Evolutionary conservation across 2,113 vertebrate genomes (phyloP).

Genomic region (Gymnogyps californianus): DNA sequence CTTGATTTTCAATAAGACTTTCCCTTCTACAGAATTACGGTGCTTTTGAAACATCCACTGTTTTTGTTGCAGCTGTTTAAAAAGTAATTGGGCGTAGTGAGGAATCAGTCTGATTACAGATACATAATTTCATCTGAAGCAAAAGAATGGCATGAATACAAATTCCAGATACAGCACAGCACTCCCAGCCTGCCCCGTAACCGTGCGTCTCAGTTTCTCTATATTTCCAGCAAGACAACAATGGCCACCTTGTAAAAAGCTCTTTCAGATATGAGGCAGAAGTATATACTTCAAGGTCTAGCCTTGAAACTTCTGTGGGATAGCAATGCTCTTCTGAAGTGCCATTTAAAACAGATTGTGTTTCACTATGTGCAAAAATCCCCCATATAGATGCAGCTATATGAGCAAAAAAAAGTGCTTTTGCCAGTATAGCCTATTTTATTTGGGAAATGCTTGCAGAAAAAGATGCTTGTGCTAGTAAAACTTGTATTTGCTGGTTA

Average conservation of each 20-base stretch:
- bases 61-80: not conserved
- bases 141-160: not conserved
- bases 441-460: constrained; percentile 40
- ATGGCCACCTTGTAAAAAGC: not conserved
- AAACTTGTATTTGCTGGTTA: constrained; percentile 36
- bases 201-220: not conserved
- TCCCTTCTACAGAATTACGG: not conserved
- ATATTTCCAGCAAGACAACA: not conserved
- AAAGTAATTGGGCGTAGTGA: not conserved
- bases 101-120: not conserved
- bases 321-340: constrained; percentile 39
- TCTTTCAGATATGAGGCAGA: not conserved
- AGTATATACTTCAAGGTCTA: constrained; percentile 6
- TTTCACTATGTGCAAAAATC: constrained; percentile 46
- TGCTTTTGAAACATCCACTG: not conserved
- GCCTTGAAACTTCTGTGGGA: constrained; percentile 42
- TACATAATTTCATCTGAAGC: not conserved
- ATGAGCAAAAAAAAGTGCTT: constrained; percentile 41
- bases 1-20: not conserved
- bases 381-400: constrained; percentile 15
- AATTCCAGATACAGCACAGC: not conserved
- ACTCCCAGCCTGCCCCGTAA: not conserved
- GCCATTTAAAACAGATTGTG: constrained; percentile 44
- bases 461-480: constrained; percentile 38
- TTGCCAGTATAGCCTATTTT: constrained; percentile 49